Evolutionary conservation across 2,113 vertebrate genomes (phyloP).

Genomic region (Thymallus thymallus): DNA sequence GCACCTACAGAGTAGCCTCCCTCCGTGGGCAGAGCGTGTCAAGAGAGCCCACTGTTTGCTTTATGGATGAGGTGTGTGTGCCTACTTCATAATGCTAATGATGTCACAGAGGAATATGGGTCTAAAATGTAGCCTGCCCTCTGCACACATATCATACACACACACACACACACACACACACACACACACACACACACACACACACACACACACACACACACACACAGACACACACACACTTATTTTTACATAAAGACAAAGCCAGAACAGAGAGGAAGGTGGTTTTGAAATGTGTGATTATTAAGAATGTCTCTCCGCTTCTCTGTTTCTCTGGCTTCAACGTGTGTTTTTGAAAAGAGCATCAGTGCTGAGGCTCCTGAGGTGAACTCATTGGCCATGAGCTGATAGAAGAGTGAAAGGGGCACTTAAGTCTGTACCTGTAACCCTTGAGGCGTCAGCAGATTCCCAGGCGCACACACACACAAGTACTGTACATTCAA

Average conservation of each 20-base stretch:
- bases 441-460: neutral
- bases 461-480: neutral
- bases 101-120: conserved; percentile 63
- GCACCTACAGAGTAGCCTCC: conserved; percentile 42
- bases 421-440: neutral
- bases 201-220: conserved; percentile 27
- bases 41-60: conserved; percentile 37
- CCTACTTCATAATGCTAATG: conserved; percentile 71
- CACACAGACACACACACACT: conserved; percentile 4
- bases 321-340: neutral
- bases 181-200: conserved; percentile 26
- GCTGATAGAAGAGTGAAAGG: neutral
- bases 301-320: neutral
- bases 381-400: neutral
- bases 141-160: conserved; percentile 37
- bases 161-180: conserved; percentile 29
- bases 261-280: neutral
- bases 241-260: conserved; percentile 7
- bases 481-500: neutral
- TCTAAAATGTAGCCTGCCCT: conserved; percentile 43
- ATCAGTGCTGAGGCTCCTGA: neutral
- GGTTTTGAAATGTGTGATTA: conserved; percentile 7
- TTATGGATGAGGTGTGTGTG: conserved; percentile 42
- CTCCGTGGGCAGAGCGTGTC: conserved; percentile 47
- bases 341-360: neutral